Conservation (phyloP, 2,797 vertebrate species). For the Neoniphon sammara region DNA sequence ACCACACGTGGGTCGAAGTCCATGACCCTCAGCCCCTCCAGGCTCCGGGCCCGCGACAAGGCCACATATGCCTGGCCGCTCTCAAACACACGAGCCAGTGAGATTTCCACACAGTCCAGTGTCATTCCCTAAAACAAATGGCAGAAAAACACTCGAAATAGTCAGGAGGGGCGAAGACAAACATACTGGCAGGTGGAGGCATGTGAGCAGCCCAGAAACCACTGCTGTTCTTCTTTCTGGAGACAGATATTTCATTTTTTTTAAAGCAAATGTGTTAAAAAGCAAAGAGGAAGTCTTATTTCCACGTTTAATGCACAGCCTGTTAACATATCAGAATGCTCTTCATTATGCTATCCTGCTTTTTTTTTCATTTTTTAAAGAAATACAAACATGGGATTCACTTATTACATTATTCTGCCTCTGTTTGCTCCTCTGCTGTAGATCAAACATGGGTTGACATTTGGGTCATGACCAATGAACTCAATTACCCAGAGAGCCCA, state of each 20-base stretch:
- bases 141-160: background rate
- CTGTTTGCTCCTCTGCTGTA: constrained; percentile 12
- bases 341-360: background rate
- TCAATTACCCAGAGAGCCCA: constrained; percentile 56
- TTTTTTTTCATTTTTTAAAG: background rate
- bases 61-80: constrained; percentile 96
- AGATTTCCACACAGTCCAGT: constrained; percentile 97
- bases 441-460: constrained; percentile 35
- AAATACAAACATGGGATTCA: constrained; percentile 5
- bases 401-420: background rate
- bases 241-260: background rate
- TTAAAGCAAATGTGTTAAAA: too few species aligned
- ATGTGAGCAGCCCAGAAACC: too few species aligned
- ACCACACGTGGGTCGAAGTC: constrained; percentile 92
- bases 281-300: too few species aligned
- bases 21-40: constrained; percentile 92
- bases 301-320: too few species aligned
- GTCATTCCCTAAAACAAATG: constrained; percentile 89
- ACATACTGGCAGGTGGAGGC: too few species aligned
- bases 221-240: too few species aligned
- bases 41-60: constrained; percentile 90
- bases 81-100: constrained; percentile 94
- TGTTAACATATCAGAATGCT: too few species aligned
- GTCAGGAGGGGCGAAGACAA: too few species aligned
- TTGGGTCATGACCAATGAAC: constrained; percentile 46